Base-by-base conservation (phyloP, 2,888 invertebrate genomes). In the Allygus modestus region DNA sequence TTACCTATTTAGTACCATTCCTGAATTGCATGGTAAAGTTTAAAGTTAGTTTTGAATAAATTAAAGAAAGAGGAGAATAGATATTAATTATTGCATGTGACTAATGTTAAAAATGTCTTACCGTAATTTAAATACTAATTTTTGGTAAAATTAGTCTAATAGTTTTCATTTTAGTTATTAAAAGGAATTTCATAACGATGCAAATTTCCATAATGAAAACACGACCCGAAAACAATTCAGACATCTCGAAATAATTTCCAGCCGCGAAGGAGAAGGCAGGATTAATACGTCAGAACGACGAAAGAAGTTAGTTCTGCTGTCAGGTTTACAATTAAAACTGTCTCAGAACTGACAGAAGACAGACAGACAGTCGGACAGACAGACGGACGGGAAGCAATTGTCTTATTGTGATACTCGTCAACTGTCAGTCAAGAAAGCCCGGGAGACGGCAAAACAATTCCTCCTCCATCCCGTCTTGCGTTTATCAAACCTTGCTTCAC, bases 321-420 rank as follows among this genome's bases (percentile, higher is more conserved):
- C 77, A 51, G 54, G 77, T 77, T 77, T 77, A 77, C 77, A 77
- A 77, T 77, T 77, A 77, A 77, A 77, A 77, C 77, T 77, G 77
- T 77, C 77, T 77, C 51, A 51, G 73, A 37, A 33, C 73, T 73
- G 73, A 73, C 73, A 73, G 9, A 41, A 33, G 73, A 73, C 73
- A 73, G 73, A 41, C 73, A 41, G 73, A 73, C 69, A 69, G 73
- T 33, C 43, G 20, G 43, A 43, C 71, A 43, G 75, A 43, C 77
- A 28, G 77, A 77, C 77, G 77, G 77, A 28, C 77, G 77, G 77
- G 54, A 77, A 77, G 77, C 77, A 77, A 77, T 77, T 77, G 77
- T 77, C 77, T 77, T 77, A 77, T 77, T 77, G 77, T 77, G 54
- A 54, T 73, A 77, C 77, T 77, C 77, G 51, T 77, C 77, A 77